Evolutionary conservation across 30 jellyfish, hydroid and myxozoan genomes (phyloP).

Genomic region (Clytia hemisphaerica): DNA sequence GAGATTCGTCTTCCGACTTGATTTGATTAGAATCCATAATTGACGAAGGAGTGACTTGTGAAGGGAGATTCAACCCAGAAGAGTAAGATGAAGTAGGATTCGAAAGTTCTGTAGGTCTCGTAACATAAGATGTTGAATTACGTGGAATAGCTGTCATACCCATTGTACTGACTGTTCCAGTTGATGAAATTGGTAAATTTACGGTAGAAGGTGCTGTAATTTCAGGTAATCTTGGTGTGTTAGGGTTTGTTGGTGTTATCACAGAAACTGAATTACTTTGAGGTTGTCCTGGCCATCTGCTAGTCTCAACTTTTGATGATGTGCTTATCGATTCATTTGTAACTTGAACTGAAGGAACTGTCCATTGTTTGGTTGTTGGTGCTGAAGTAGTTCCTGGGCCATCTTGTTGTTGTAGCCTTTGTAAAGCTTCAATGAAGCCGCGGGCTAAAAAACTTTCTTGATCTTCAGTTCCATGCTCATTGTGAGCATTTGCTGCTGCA

Average conservation of each 20-base stretch:
- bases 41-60: neutral
- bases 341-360: neutral
- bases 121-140: neutral
- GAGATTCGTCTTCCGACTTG: constrained; percentile 74
- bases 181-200: neutral
- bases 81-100: neutral
- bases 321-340: neutral
- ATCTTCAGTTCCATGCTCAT: constrained; percentile 67
- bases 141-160: constrained; percentile 19
- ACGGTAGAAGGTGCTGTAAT: neutral
- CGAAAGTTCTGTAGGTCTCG: neutral
- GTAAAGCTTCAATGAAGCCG: constrained; percentile 87
- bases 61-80: constrained; percentile 8
- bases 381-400: neutral
- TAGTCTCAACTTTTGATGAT: neutral
- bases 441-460: constrained; percentile 93
- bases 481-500: constrained; percentile 8
- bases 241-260: neutral
- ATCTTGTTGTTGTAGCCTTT: constrained; percentile 73
- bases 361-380: constrained; percentile 20
- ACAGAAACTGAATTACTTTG: constrained; percentile 11
- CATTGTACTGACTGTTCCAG: constrained; percentile 13
- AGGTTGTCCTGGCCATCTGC: neutral
- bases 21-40: neutral
- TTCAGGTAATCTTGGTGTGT: neutral